A percentile compares a stretch with the other conserved stretches of the same genome.
Evolutionary conservation across 2,888 invertebrate genomes (phyloP).

Genomic region (Eupithecia insigniata): DNA sequence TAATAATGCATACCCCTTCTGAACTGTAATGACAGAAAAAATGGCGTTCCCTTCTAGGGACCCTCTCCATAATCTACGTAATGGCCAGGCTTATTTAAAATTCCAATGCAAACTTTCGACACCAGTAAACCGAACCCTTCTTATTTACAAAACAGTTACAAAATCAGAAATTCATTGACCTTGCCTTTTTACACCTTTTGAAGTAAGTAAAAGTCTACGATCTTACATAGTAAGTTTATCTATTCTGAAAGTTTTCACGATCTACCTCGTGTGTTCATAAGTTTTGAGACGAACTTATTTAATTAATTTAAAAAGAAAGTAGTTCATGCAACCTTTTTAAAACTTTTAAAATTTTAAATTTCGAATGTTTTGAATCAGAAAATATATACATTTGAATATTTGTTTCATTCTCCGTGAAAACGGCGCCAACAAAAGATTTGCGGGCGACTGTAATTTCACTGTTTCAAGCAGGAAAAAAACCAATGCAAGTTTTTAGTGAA

Average conservation of each 20-base stretch:
- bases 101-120: conserved; percentile 29
- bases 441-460: too few relatives aligned
- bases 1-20: neutral
- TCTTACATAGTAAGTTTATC: neutral
- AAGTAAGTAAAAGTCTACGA: neutral
- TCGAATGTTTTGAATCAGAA: too few relatives aligned
- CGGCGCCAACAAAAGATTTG: too few relatives aligned
- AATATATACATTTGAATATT: too few relatives aligned
- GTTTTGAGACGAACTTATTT: too few relatives aligned
- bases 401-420: too few relatives aligned
- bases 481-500: too few relatives aligned
- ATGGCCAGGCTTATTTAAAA: conserved; percentile 23
- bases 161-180: conserved; percentile 44
- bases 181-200: conserved; percentile 28
- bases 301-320: too few relatives aligned
- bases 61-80: conserved; percentile 3
- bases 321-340: too few relatives aligned
- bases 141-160: conserved; percentile 41
- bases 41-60: neutral
- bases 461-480: too few relatives aligned
- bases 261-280: too few relatives aligned
- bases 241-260: neutral
- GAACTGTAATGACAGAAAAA: neutral
- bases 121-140: conserved; percentile 36
- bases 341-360: too few relatives aligned